Percentiles rank a stretch among this genome's conserved stretches.
Evolutionary conservation across 2,888 invertebrate species (phyloP).

Genomic region (Homarus gammarus): DNA sequence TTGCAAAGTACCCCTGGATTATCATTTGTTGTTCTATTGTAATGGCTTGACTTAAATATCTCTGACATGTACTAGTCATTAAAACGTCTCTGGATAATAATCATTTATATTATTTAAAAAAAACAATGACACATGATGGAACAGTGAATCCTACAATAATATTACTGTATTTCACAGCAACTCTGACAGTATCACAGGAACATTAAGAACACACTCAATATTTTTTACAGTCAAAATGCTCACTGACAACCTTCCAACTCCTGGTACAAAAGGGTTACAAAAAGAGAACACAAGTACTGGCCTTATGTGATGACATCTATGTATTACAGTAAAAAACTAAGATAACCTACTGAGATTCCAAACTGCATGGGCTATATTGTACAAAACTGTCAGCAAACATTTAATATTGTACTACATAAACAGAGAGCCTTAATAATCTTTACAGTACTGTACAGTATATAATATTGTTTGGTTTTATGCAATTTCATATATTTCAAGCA

Average conservation of each 20-base stretch:
- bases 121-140: constrained; percentile 4
- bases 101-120: neutral
- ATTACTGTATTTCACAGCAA: neutral
- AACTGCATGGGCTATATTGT: neutral
- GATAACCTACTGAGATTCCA: neutral
- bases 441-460: neutral
- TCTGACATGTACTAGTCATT: neutral
- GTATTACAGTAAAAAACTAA: constrained; percentile 1
- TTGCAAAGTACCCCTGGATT: neutral
- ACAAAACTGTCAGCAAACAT: neutral
- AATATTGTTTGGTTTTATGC: neutral
- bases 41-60: neutral
- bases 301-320: neutral
- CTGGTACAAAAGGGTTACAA: neutral
- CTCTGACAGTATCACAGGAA: constrained; percentile 8
- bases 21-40: neutral
- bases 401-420: neutral
- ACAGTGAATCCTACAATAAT: neutral
- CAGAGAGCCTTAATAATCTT: neutral
- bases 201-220: constrained; percentile 4
- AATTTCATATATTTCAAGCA: neutral
- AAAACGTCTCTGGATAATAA: neutral
- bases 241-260: neutral
- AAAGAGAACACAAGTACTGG: neutral
- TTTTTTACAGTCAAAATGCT: neutral